phyloP scores from a whole-genome alignment of 2,113 vertebrate genomes.

The Malurus elegans region DNA sequence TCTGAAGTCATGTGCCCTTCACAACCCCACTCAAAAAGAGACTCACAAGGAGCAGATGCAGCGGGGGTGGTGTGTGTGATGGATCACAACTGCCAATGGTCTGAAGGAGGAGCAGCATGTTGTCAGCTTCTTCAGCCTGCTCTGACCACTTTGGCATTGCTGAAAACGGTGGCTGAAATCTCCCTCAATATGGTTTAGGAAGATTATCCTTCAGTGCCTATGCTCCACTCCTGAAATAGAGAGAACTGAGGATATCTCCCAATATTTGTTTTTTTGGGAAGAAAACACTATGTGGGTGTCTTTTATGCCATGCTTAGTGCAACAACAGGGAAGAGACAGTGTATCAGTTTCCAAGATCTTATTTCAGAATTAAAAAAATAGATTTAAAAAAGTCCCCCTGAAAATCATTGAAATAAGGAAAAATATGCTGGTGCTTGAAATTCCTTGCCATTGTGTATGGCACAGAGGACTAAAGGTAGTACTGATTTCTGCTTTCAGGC shows the following conservation, averaged over 20 bases:
- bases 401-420: neutral
- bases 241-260: neutral
- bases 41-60: neutral
- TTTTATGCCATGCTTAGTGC: neutral
- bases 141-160: neutral
- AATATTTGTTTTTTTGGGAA: neutral
- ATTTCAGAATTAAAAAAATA: neutral
- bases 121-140: neutral
- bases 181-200: neutral
- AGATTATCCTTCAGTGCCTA: neutral
- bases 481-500: neutral
- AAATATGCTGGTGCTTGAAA: neutral
- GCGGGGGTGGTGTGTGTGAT: neutral
- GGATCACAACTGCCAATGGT: neutral
- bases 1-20: neutral
- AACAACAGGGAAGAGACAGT: neutral
- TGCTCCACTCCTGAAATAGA: neutral
- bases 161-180: neutral
- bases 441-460: neutral
- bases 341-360: neutral
- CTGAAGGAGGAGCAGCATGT: neutral
- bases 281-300: rapidly evolving
- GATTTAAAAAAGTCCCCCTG: too few species aligned
- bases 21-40: neutral
- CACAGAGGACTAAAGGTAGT: neutral